Evolutionary conservation across 1,140 invertebrate genomes (phyloP), one percentile per base, ranked within the genome.

Genomic region (Bicyclus anynana): DNA sequence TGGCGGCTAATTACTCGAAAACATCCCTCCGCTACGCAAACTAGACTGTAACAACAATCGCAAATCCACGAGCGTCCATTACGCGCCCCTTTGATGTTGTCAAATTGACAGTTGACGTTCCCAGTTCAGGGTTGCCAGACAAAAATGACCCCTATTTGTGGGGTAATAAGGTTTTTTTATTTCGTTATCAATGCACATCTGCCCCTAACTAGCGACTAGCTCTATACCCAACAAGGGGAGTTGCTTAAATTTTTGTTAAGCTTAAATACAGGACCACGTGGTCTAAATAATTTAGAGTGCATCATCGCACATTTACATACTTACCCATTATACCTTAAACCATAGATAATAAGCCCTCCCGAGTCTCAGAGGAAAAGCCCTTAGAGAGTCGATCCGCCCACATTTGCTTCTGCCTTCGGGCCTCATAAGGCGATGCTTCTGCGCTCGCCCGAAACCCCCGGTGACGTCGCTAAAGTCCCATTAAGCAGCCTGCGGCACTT

Each of bases 31-130:
- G 44, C 20, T 47, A 27, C 44, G 21, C 46, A 59, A 58, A 59
- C 62, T 52, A 46, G 59, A 55, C 67, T 71, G 74, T 69, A 80
- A 84, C 75, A 81, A 80, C 74, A 73, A 73, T 69, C 67, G 66
- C 67, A 72, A 80, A 75, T 77, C 72, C 67, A 62, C 66, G 67
- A 65, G 65, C 67, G 62, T 59, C 76, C 79, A 74, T 74, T 76
- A 80, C 52, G 53, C 49, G 40, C 65, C 72, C 74, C 67, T 61
- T 58, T 44, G 40, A 54, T 61, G 63, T 71, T 78, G 77, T 82
- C 79, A 84, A 72, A 67, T 67, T 82, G 79, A 84, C 79, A 82
- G 73, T 76, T 79, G 75, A 82, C 70, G 67, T 60, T 53, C 58
- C 66, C 72, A 62, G 67, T 59, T 65, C 57, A 53, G 53, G 61